Base-by-base conservation (phyloP, 2,888 invertebrate genomes). In the Hydrotaea cyrtoneurina region DNA sequence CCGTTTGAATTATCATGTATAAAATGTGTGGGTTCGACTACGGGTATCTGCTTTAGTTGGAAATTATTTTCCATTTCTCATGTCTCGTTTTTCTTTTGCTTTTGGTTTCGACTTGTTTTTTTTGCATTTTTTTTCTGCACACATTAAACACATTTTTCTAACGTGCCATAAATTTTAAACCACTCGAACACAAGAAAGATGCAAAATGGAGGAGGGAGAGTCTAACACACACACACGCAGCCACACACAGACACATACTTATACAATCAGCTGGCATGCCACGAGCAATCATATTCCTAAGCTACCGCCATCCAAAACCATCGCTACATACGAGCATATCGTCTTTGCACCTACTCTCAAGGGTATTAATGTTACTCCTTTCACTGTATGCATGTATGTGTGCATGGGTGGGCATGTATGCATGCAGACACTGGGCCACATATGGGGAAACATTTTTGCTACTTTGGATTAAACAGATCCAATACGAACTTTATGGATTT, bases 71-170 rank as follows among this genome's bases (percentile, higher is more conserved):
- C 17, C 69, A 69, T 43, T 69, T 17, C 43, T 15, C 69, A 69
- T 69, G 39, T 43, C 21, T n/a, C 3, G 39, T 66, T 66, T 66
- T 66, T 15, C 64, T 36, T 31, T 8, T 82, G 36, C 10, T 46
- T 4, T 69, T 43, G 0, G 43, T 43, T 66, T 55, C 43, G 66
- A 43, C 66, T 31, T 31, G 31, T 31, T 7, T 78, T 72, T 64
- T 59, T 46, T 62, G 36, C 72, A 23, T 55, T 26, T 26, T 53
- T 59, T 80, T 83, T 78, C 64, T 74, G 57, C 78, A 84, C 72
- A 84, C 78, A 78, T 84, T 84, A 84, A 84, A 78, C 72, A 84
- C 81, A 84, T 84, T 84, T 84, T 84, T 71, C 84, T 72, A 78
- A 81, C 75, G 75, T 81, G 81, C 81, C 84, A 84, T 84, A 81